A percentile compares a stretch with the other conserved stretches of the same genome.
These are phyloP conservation scores for Enteromius anoplus DNA, from an alignment of 2,797 vertebrate genomes.

Conservation along the genomic window DNA sequence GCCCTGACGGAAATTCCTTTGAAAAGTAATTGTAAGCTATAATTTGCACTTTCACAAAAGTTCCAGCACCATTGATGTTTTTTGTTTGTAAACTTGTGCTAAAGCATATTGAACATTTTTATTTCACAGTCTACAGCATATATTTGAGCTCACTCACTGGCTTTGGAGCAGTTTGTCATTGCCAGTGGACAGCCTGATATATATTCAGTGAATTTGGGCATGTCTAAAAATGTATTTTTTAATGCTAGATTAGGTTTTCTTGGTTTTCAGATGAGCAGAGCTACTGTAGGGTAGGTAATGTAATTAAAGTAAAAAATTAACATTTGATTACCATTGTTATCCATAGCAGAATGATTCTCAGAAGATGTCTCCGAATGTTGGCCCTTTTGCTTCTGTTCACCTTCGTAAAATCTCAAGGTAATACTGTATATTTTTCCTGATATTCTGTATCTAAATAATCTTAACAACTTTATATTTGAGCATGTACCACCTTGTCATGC, in stretches of 20 bases:
- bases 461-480: background rate
- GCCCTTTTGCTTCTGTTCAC: conserved; percentile 77
- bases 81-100: background rate
- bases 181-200: background rate
- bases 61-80: background rate
- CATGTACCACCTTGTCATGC: background rate
- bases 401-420: conserved; percentile 81
- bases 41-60: background rate
- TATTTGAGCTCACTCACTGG: background rate
- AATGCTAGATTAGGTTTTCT: background rate
- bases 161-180: background rate
- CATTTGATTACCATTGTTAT: conserved; percentile 55
- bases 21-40: background rate
- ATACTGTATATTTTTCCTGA: conserved; percentile 48
- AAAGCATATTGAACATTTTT: background rate
- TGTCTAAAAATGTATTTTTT: background rate
- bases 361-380: conserved; percentile 78
- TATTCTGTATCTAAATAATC: background rate
- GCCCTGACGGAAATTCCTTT: background rate
- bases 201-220: background rate
- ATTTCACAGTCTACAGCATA: background rate
- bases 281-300: background rate
- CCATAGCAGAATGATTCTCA: conserved; percentile 81
- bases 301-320: background rate
- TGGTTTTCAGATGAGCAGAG: background rate